Evolutionary conservation across 2,888 invertebrate species (phyloP), one percentile per base, ranked within the genome.

Genomic region (Lutraria lutraria): DNA sequence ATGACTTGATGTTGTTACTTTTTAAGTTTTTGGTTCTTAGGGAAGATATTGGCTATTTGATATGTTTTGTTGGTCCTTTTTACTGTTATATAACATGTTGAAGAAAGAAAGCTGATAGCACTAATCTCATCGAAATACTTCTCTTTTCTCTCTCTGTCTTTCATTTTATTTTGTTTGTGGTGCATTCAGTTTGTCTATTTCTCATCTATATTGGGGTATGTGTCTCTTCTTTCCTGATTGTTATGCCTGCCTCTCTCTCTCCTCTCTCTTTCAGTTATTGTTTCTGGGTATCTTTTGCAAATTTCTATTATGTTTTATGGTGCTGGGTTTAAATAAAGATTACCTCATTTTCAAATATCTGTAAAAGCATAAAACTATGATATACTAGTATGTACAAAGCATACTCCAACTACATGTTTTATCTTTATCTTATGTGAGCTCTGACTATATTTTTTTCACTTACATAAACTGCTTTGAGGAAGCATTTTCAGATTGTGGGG

Each of bases 1-100:
- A 68, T 68, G 63, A n/a, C 13, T 68, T n/a, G 63, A 68, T 68
- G 63, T 68, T 68, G 63, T 68, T 68, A 13, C n/a, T 68, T n/a
- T 13, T 68, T 68, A 25, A 3, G 63, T 68, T 68, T 13, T 25
- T 25, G n/a, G 25, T 12, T 25, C 10, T 25, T 25, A 68, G 25
- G 25, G 43, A 21, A 25, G 63, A 68, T 68, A 68, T 10, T 68
- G 63, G 63, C n/a, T 68, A 12, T 68, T n/a, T 25, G 25, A 68
- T 25, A 25, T 25, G 10, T 68, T 68, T 68, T 25, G n/a, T 68
- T 13, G 63, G 63, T 25, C 63, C n/a, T 68, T 60, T 21, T 16
- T 68, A 25, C 25, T 25, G 6, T 12, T 68, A 25, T n/a, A 68
- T 25, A n/a, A 25, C n/a, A 68, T 68, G 63, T 63, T 68, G n/a